Base-by-base conservation (phyloP, 2,797 vertebrate species). In the Clarias fuscus region DNA sequence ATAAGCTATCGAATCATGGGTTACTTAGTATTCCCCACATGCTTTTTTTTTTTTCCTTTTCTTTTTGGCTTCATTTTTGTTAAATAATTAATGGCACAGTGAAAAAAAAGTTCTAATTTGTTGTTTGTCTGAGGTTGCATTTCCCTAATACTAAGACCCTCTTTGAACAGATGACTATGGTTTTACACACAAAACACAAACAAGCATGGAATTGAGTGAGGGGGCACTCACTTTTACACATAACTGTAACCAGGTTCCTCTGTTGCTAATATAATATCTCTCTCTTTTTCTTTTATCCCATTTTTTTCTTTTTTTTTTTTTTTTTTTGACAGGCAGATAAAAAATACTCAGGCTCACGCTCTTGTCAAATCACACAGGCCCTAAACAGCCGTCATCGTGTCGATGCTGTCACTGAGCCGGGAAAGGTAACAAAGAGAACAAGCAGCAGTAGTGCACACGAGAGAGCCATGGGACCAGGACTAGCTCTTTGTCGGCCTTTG, bases 401-500 rank as follows among this genome's bases (percentile, higher is more conserved):
- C 75, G 27, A 61, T 80, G 70, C 84, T 61, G 79, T 83, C 40
- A 79, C 48, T 72, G 27, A 20, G 20, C 67, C 61, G 84, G 78
- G 64, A 75, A 76, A 40, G 48, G 27, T 59, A 70, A 79, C 37
- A 85, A 78, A 85, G 30, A 24, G 82, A 83, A 83, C 79, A 81
- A 76, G 61, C 79, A 75, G 64, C 64, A 71, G 75, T 70, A 56
- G 72, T 82, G 77, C 84, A 87, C 77, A 86, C 15, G 61, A 59
- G 56, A 59, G 56, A 79, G 67, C 67, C 43, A 65, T 58, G 82
- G 86, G 86, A 86, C 87, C 81, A 72, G 20, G 64, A 82, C 80
- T 27, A 86, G 78, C 82, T 86, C 79, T 86, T 84, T 90, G 86
- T 88, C 84, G 59, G 77, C 81, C 87, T 85, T 88, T 89, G 87